Evolutionary conservation across 2,797 vertebrate species (phyloP).

Genomic region (Picus viridis): DNA sequence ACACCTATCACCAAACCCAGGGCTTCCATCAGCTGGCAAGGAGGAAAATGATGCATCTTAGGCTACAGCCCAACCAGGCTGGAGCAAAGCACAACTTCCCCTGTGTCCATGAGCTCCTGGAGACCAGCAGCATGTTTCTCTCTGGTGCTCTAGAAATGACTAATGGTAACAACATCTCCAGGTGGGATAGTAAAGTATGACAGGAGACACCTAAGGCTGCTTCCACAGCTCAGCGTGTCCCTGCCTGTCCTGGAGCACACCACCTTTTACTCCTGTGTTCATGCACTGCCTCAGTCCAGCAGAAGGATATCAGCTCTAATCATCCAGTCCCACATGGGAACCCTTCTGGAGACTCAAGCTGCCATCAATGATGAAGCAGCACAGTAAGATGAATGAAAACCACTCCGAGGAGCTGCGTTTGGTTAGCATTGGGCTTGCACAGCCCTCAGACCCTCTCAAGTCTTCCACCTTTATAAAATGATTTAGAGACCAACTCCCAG

Average conservation of each 20-base stretch:
- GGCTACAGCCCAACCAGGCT: background rate
- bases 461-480: background rate
- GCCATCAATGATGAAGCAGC: background rate
- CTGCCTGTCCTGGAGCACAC: background rate
- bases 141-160: background rate
- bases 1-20: accelerated
- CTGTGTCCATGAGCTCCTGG: background rate
- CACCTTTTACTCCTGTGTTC: background rate
- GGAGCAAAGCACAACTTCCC: no score
- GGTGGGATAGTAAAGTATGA: background rate
- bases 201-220: background rate
- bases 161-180: background rate
- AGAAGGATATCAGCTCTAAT: background rate
- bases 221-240: background rate
- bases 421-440: background rate
- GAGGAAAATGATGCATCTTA: background rate
- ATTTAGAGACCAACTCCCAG: accelerated
- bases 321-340: background rate
- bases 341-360: background rate
- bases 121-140: accelerated
- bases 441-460: background rate
- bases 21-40: background rate
- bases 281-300: background rate
- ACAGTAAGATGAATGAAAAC: background rate
- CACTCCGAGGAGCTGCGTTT: background rate